These are phyloP conservation scores for Rhinichthys klamathensis DNA, from an alignment of 2,113 vertebrate genomes.

Conservation along the genomic window DNA sequence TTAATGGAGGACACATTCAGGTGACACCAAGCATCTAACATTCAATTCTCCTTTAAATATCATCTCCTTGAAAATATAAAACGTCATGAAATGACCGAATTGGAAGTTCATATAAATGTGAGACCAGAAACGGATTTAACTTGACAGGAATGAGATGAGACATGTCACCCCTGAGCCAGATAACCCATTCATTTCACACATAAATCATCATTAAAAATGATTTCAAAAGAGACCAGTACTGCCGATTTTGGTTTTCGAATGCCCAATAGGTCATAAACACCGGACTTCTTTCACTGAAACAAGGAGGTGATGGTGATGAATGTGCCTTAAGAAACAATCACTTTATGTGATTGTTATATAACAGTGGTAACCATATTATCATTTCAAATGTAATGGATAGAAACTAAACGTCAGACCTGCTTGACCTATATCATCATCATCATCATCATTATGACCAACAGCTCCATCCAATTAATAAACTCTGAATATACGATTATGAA, in stretches of 20 bases:
- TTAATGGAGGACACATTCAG: constrained; percentile 44
- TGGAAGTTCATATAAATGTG: constrained; percentile 27
- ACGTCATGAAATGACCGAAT: constrained; percentile 32
- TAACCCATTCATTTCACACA: not conserved
- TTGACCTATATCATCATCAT: constrained; percentile 30
- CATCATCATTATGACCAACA: not conserved
- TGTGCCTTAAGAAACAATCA: not conserved
- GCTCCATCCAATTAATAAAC: constrained; percentile 46
- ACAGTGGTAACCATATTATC: constrained; percentile 12
- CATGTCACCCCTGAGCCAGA: constrained; percentile 13
- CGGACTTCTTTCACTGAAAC: not conserved
- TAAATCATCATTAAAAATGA: not conserved
- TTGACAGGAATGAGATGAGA: constrained; percentile 24
- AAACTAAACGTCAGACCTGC: constrained; percentile 34
- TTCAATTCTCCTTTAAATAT: constrained; percentile 13
- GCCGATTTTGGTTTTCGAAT: not conserved
- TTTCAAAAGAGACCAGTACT: not conserved
- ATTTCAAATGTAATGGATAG: constrained; percentile 7
- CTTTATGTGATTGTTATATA: not conserved
- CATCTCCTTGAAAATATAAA: not conserved
- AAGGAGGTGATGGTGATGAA: not conserved
- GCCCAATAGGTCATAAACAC: not conserved
- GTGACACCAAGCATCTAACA: constrained; percentile 17
- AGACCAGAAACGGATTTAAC: not conserved
- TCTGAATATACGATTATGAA: constrained; percentile 69